Conservation (phyloP, 2,113 vertebrate genomes). For the Actenoides hombroni region DNA sequence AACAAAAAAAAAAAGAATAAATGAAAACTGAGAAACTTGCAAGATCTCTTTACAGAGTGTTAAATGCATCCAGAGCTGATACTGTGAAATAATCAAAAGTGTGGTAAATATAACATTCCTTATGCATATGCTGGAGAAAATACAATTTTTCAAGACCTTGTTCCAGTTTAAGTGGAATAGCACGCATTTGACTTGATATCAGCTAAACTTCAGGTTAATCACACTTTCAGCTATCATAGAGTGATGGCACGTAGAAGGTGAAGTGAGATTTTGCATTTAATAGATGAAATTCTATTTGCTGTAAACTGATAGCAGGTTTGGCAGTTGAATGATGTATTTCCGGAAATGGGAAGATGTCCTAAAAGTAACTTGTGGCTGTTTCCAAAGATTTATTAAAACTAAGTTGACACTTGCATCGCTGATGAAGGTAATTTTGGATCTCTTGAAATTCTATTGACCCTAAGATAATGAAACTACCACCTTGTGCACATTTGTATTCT, state of each 20-base stretch:
- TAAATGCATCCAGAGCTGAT: not conserved
- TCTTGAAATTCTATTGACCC: conserved; percentile 81
- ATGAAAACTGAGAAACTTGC: not conserved
- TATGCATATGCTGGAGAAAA: conserved; percentile 3
- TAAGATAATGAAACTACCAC: conserved; percentile 80
- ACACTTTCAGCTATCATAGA: conserved; percentile 67
- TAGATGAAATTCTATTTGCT: conserved; percentile 69
- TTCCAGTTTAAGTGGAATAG: conserved; percentile 48
- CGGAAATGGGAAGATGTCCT: conserved; percentile 74
- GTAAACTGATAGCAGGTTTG: conserved; percentile 68
- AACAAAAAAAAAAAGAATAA: not conserved
- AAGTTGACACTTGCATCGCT: conserved; percentile 76
- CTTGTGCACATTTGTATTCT: conserved; percentile 76
- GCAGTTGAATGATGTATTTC: conserved; percentile 77
- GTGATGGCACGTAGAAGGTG: conserved; percentile 29
- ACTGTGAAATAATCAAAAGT: not conserved
- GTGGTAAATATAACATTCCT: not conserved
- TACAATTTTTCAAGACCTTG: conserved; percentile 18
- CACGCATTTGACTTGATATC: conserved; percentile 42
- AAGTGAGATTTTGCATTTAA: conserved; percentile 62
- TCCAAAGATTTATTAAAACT: conserved; percentile 80
- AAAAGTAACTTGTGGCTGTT: conserved; percentile 73
- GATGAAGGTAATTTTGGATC: conserved; percentile 78
- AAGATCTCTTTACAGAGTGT: not conserved
- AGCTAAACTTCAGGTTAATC: conserved; percentile 68